A percentile compares a stretch with the other conserved stretches of the same genome.
Conservation (phyloP, 2,888 invertebrate species). For the Tetranychus truncatus region DNA sequence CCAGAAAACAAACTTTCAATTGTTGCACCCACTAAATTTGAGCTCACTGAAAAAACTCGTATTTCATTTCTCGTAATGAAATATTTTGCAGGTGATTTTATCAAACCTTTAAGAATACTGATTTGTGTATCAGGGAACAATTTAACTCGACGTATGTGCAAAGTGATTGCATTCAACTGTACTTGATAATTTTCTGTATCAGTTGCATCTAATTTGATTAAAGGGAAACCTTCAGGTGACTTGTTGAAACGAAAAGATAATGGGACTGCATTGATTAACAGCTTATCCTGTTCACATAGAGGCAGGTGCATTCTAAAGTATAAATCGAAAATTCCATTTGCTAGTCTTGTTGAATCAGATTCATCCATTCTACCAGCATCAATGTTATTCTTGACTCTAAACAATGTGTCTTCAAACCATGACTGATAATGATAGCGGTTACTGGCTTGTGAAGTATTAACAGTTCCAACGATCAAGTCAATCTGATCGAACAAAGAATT, state of each 20-base stretch:
- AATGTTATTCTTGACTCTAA: not conserved
- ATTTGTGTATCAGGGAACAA: not conserved
- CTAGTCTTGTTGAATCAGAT: not conserved
- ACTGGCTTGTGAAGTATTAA: not conserved
- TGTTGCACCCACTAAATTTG: slow-evolving; percentile 27
- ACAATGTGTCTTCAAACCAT: not conserved
- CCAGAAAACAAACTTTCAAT: slow-evolving; percentile 30
- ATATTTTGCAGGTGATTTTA: slow-evolving; percentile 24
- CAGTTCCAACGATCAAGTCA: not conserved
- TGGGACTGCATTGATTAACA: not conserved
- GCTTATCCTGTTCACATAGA: not conserved
- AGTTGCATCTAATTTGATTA: not conserved
- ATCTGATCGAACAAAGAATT: not conserved
- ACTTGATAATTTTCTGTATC: not conserved
- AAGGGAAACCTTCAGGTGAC: not conserved
- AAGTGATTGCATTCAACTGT: not conserved
- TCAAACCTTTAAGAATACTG: not conserved
- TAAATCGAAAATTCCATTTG: not conserved
- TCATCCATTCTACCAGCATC: not conserved
- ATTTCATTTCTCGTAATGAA: slow-evolving; percentile 24
- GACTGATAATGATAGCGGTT: not conserved
- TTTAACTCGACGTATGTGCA: not conserved
- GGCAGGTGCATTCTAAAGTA: not conserved
- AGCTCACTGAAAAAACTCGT: slow-evolving; percentile 26
- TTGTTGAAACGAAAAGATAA: not conserved